Conservation (phyloP, 2,113 vertebrate species). For the Phodopus roborovskii region DNA sequence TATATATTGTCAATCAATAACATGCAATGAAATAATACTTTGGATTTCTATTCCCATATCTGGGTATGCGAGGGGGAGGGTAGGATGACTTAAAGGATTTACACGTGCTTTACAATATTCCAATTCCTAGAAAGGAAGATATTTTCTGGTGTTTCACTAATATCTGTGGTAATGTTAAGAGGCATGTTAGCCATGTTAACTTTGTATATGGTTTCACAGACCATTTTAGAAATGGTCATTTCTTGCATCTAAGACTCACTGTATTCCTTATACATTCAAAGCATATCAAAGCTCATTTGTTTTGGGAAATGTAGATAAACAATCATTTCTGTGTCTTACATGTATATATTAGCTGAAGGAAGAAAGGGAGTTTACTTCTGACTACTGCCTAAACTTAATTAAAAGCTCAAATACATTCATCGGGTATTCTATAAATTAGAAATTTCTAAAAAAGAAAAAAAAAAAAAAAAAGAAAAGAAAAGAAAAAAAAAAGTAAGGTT, state of each 20-base stretch:
- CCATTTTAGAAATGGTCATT: background rate
- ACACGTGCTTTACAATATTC: background rate
- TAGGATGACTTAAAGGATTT: background rate
- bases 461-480: too few relatives aligned
- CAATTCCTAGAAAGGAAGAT: background rate
- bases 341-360: background rate
- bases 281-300: background rate
- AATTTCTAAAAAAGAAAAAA: background rate
- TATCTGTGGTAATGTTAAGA: background rate
- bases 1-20: background rate
- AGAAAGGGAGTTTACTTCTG: background rate
- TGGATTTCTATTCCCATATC: background rate
- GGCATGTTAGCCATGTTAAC: background rate
- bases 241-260: background rate
- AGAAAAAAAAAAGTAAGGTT: background rate
- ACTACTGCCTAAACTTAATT: background rate
- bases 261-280: background rate
- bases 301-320: background rate
- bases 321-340: background rate
- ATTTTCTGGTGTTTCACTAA: background rate
- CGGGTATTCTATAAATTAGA: background rate
- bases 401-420: background rate
- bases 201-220: background rate
- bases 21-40: background rate
- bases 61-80: background rate